Evolutionary conservation across 2,888 invertebrate species (phyloP), one percentile per base, ranked within the genome.

Genomic region (Agonopterix subpropinquella): DNA sequence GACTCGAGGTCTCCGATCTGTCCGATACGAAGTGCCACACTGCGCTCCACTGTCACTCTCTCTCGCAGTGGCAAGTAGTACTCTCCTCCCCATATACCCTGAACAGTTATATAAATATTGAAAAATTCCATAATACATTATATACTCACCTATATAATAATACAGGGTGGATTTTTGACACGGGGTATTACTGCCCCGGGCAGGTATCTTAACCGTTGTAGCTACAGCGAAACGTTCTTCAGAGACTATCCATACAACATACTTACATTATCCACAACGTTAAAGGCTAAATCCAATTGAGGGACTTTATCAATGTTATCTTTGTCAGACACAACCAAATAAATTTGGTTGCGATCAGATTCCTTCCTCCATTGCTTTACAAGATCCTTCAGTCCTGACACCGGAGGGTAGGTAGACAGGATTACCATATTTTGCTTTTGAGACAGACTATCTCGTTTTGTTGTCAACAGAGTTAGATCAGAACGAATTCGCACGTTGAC

Each of bases 291-390:
- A 52, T 72, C 61, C 13, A 70, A 52, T 41, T 68, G 57, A 0
- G 75, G 68, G n/a, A 74, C 45, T 45, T 72, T 56, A 11, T 63
- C 64, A 13, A 70, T 47, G 11, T 47, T 13, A 13, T 13, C 55
- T 11, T 64, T 52, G 43, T 66, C 63, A 46, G 65, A 57, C 56
- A 65, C 65, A 13, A 72, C 49, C 10, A 77, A 51, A 15, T 62
- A 58, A 41, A 77, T 56, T 47, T 69, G 58, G 45, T 68, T 70
- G 11, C 60, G 55, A n/a, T 62, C 52, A 4, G 56, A 47, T 10
- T 63, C 65, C 36, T 56, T 62, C 48, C 70, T 68, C 69, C 70
- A 73, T 50, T 60, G 42, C 18, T 60, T 56, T 2, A 77, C 56
- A 0, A 70, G 52, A 2, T 64, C 57, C 53, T 60, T 70, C 4